Percentiles rank a stretch among this genome's conserved stretches.
Evolutionary conservation across 2,113 vertebrate species (phyloP).

Genomic region (Corythornis cristatus): DNA sequence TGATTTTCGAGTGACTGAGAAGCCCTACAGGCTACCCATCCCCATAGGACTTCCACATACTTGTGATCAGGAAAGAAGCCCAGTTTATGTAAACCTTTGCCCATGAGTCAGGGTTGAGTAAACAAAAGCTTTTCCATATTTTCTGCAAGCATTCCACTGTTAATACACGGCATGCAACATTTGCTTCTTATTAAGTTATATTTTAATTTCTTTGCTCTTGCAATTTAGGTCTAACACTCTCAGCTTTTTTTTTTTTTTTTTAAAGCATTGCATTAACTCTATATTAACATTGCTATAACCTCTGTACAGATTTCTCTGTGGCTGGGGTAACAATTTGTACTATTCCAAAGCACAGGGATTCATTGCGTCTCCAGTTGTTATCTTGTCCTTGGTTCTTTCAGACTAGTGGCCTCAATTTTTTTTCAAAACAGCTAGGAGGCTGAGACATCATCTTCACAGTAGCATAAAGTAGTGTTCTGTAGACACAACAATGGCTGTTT

Average conservation of each 20-base stretch:
- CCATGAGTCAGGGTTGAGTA: conserved; percentile 7
- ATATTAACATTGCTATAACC: conserved; percentile 49
- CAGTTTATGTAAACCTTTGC: conserved; percentile 21
- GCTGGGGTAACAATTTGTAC: conserved; percentile 61
- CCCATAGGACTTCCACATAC: not conserved
- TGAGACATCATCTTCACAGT: conserved; percentile 70
- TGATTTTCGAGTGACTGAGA: not conserved
- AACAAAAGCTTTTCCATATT: conserved; percentile 30
- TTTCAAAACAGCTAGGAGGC: conserved; percentile 62
- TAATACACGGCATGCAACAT: conserved; percentile 26
- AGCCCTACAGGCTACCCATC: not conserved
- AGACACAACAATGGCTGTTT: conserved; percentile 75
- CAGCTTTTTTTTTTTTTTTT: not conserved
- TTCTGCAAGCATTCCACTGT: conserved; percentile 34
- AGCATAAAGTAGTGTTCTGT: conserved; percentile 65
- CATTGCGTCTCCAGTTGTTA: conserved; percentile 73
- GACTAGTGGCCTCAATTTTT: conserved; percentile 67
- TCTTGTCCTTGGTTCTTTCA: conserved; percentile 77
- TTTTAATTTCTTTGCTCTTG: conserved; percentile 43
- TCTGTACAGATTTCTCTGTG: conserved; percentile 57
- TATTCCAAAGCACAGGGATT: conserved; percentile 56
- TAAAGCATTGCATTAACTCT: conserved; percentile 20
- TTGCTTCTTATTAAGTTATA: conserved; percentile 22
- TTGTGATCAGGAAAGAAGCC: conserved; percentile 18
- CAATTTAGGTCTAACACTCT: conserved; percentile 21